Evolutionary conservation across 2,888 invertebrate genomes (phyloP), one percentile per base, ranked within the genome.

Genomic region (Eristalinus sepulchralis): DNA sequence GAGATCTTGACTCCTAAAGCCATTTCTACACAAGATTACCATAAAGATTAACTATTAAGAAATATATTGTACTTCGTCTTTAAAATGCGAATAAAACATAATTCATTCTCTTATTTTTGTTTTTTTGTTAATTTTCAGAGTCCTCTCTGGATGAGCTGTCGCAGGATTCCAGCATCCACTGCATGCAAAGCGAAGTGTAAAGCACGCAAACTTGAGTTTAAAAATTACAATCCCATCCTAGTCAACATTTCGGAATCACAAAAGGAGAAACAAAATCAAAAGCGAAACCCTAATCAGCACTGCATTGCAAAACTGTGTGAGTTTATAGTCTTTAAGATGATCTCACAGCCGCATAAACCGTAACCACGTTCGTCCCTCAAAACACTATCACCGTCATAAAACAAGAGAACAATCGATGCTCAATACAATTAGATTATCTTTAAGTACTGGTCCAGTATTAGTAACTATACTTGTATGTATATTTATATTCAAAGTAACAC

Each of bases 121-220:
- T 92, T 94, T 93, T 92, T 62, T 81, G 36, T 66, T 24, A 78
- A 36, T 92, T 94, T 93, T 92, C 94, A 94, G 97, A 97, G 93
- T 96, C 96, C 88, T 96, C 97, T 71, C 94, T 97, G 94, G 97
- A 97, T 93, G 97, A 97, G 91, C 93, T 97, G 57, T 97, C 97
- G 1, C 97, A 97, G 92, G 97, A 97, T 90, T 97, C 97, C n/a
- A 95, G 96, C 88, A 95, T 97, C 91, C 96, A 96, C 91, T 96
- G 96, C 93, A 96, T 96, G 96, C 96, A 96, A 93, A 96, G 96
- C 90, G 96, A 96, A 93, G 96, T 96, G 90, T 95, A 93, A 82
- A 53, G 73, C 59, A 47, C 31, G 63, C 79, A 68, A 20, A 24
- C 22, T 13, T 34, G 17, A 67, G 60, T 36, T 63, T 76, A 22